Percentiles rank a stretch among this genome's conserved stretches.
These are phyloP conservation scores for Toxotes chatareus DNA, from an alignment of 2,113 vertebrate genomes.

Conservation along the genomic window DNA sequence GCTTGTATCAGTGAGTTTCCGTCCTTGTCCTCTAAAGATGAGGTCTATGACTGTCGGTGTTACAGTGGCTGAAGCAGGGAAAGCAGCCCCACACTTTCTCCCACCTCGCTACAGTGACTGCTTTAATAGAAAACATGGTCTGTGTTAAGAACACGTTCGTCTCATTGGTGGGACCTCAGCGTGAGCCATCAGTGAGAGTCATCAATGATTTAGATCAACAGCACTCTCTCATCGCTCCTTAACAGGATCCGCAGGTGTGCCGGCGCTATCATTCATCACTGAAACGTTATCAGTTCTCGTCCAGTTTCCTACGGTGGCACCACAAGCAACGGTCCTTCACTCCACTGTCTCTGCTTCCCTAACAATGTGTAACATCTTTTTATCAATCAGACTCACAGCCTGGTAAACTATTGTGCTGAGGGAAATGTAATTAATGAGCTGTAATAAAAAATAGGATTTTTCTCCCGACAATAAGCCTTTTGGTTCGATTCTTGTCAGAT, in stretches of 20 bases:
- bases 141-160: slow-evolving; percentile 55
- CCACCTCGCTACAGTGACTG: slow-evolving; percentile 43
- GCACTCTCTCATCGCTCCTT: slow-evolving; percentile 47
- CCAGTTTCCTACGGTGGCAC: slow-evolving; percentile 40
- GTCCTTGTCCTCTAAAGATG: slow-evolving; percentile 17
- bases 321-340: slow-evolving; percentile 5
- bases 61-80: slow-evolving; percentile 4
- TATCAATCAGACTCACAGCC: slow-evolving; percentile 21
- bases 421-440: slow-evolving; percentile 43
- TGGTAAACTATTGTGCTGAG: slow-evolving; percentile 4
- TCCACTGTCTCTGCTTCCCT: neutral
- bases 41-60: slow-evolving; percentile 34
- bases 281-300: slow-evolving; percentile 65
- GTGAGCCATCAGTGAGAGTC: slow-evolving; percentile 57
- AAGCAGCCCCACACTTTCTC: slow-evolving; percentile 52
- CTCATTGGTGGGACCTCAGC: slow-evolving; percentile 48
- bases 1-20: neutral
- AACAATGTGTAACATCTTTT: slow-evolving; percentile 27
- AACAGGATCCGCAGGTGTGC: slow-evolving; percentile 66
- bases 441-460: slow-evolving; percentile 21
- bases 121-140: slow-evolving; percentile 72
- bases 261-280: slow-evolving; percentile 61
- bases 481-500: slow-evolving; percentile 17
- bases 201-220: slow-evolving; percentile 77
- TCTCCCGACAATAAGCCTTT: slow-evolving; percentile 16